These are phyloP conservation scores for Malurus splendens DNA, from an alignment of 2,797 vertebrate species.

Conservation along the genomic window DNA sequence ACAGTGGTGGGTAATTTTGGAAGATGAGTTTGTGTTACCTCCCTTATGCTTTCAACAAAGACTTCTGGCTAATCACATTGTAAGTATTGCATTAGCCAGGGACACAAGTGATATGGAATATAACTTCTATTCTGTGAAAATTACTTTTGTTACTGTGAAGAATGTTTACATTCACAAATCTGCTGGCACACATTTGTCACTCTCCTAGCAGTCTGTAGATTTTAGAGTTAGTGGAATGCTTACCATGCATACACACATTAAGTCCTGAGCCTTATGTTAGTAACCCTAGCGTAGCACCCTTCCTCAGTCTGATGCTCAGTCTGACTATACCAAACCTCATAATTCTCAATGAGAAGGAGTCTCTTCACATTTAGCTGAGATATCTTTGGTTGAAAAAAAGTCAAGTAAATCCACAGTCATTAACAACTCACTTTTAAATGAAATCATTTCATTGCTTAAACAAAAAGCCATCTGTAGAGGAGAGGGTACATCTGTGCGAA, in stretches of 20 bases:
- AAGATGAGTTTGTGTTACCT: background rate
- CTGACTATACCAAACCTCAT: background rate
- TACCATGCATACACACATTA: background rate
- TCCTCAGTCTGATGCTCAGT: background rate
- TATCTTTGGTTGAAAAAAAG: background rate
- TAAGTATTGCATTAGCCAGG: background rate
- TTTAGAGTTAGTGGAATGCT: background rate
- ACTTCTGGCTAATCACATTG: background rate
- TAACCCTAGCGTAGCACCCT: background rate
- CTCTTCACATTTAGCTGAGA: background rate
- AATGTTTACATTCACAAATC: background rate
- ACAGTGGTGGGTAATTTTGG: background rate
- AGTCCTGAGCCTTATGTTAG: background rate
- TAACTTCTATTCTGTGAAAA: background rate
- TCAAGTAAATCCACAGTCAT: background rate
- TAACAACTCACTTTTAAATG: background rate
- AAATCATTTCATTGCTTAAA: background rate
- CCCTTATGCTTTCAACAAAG: background rate
- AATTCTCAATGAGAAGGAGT: background rate
- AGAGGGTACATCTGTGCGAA: background rate
- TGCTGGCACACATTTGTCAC: background rate
- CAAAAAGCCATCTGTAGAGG: background rate
- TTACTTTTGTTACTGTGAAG: background rate
- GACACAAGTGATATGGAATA: background rate
- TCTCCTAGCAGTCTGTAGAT: background rate